Base-by-base conservation (phyloP, 2,888 invertebrate genomes). In the Dasysyrphus albostriatus region DNA sequence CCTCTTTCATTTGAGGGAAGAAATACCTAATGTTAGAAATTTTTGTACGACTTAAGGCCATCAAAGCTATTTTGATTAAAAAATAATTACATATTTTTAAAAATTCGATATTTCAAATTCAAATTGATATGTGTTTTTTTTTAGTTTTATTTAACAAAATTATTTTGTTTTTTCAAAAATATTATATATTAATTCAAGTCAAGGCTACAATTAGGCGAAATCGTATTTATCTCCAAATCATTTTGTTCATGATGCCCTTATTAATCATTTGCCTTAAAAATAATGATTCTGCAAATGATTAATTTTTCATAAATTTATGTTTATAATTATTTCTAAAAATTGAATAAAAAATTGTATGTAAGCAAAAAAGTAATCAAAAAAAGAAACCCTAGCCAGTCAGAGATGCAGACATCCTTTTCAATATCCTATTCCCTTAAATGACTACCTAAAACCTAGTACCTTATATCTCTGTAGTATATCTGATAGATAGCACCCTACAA, bases 231-330 rank as follows among this genome's bases (percentile, higher is more conserved):
- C n/a, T n/a, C n/a, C n/a, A n/a, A n/a, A n/a, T n/a, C n/a, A n/a
- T n/a, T n/a, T n/a, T n/a, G 14, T 14, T 10, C 32, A 32, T 44
- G 3, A 44, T 14, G 32, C n/a, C n/a, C n/a, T 32, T n/a, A 44
- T 24, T n/a, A 44, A 63, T 47, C 63, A 32, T 32, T 10, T 47
- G n/a, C 2, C 6, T 24, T 29, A 4, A 24, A 59, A 65, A 72
- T 70, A 49, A 54, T 44, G n/a, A 10, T 58, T 16, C 9, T 29
- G 75, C 44, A 80, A 65, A 54, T 59, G 63, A 84, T n/a, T n/a
- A n/a, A n/a, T 72, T 75, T 67, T 84, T 72, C 72, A 84, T 51
- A 69, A 59, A 44, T 56, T 49, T 58, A 72, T 75, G 16, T n/a
- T n/a, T n/a, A 59, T 84, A 76, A 80, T 80, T 84, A 72, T 76